Conservation (phyloP, 2,113 vertebrate genomes). For the Sapajus apella region DNA sequence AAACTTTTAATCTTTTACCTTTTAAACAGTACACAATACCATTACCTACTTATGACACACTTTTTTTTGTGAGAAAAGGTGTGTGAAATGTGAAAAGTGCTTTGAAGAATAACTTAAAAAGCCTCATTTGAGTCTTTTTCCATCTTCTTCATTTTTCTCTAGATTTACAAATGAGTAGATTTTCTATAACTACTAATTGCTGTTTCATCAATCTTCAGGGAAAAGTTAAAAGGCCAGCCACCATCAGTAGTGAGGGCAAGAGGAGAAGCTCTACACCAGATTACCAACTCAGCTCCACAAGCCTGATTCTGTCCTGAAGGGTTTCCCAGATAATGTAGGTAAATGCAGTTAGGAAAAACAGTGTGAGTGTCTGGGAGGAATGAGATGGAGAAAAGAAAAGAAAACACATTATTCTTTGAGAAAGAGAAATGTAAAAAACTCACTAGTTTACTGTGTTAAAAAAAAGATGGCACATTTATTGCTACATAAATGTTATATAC, state of each 20-base stretch:
- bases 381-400: constrained; percentile 26
- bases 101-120: constrained; percentile 26
- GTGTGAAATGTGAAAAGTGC: not conserved
- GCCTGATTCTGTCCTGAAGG: not conserved
- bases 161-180: not conserved
- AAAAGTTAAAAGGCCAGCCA: not conserved
- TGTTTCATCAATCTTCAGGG: not conserved
- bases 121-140: not conserved
- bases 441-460: constrained; percentile 91
- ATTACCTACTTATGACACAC: not conserved
- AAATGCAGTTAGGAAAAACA: not conserved
- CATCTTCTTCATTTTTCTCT: not conserved
- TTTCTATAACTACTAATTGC: not conserved
- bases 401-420: constrained; percentile 50
- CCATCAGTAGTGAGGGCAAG: not conserved
- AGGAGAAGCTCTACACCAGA: not conserved
- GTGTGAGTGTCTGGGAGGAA: not conserved
- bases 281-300: not conserved
- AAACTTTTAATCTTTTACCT: not conserved
- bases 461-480: constrained; percentile 99
- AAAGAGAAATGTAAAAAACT: constrained; percentile 83
- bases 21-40: not conserved
- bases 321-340: not conserved
- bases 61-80: not conserved
- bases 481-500: constrained; percentile 99